Conservation (phyloP, 2,113 vertebrate genomes). For the Otis tarda region DNA sequence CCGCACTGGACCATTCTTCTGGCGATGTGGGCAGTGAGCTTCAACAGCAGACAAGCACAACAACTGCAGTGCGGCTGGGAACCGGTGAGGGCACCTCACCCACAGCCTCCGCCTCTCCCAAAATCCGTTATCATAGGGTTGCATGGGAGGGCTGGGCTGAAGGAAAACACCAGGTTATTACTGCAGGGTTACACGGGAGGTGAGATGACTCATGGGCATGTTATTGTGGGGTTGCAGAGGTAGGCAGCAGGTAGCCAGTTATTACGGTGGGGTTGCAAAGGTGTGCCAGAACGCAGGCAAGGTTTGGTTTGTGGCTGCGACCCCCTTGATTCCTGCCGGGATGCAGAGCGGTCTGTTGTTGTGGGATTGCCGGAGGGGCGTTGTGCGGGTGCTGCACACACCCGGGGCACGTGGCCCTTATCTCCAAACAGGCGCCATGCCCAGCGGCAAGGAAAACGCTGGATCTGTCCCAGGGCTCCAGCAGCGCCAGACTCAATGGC, state of each 20-base stretch:
- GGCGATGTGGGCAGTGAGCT: not conserved
- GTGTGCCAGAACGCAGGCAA: not conserved
- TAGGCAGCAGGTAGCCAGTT: not conserved
- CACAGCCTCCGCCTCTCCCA: rapidly evolving
- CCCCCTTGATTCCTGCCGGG: not conserved
- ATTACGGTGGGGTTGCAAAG: not conserved
- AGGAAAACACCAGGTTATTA: not conserved
- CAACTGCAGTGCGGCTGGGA: rapidly evolving
- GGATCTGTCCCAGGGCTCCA: not conserved
- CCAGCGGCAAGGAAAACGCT: rapidly evolving
- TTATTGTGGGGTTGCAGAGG: not conserved
- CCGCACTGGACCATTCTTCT: not conserved
- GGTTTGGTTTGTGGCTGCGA: not conserved
- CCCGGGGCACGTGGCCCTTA: not conserved
- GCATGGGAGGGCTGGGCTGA: not conserved
- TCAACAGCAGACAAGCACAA: not conserved
- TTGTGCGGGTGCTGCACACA: rapidly evolving
- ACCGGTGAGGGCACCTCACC: rapidly evolving
- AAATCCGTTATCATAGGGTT: not conserved
- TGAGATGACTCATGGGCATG: rapidly evolving
- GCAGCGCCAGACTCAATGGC: rapidly evolving
- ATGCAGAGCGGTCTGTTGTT: not conserved
- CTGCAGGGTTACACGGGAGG: not conserved
- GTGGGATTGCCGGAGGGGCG: rapidly evolving
- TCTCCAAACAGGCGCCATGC: not conserved